Percentiles rank a stretch among this genome's conserved stretches.
Evolutionary conservation across 92 coral and sea anemone species (phyloP).

Genomic region (Plumapathes pennacea): DNA sequence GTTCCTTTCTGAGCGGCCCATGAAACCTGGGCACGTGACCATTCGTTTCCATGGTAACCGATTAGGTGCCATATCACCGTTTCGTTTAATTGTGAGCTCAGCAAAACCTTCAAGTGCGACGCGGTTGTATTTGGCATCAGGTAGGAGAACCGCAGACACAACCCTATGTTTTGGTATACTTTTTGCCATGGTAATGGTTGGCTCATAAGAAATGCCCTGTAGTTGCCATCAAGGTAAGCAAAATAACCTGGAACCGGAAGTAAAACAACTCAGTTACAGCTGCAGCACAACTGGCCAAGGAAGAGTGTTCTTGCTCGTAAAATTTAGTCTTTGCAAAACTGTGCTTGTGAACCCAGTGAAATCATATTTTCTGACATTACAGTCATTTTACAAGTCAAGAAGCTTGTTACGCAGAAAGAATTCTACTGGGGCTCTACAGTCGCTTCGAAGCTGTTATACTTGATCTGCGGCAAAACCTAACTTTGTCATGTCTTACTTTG

Average conservation of each 20-base stretch:
- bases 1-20: not conserved
- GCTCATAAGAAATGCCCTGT: slow-evolving; percentile 3
- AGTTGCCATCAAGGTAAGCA: slow-evolving; percentile 10
- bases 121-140: slow-evolving; percentile 7
- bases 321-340: too few relatives aligned
- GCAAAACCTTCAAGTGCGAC: slow-evolving; percentile 10
- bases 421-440: too few relatives aligned
- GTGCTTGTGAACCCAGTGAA: too few relatives aligned
- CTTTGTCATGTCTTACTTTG: too few relatives aligned
- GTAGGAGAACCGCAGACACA: slow-evolving; percentile 17
- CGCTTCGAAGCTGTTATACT: too few relatives aligned
- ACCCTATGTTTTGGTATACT: slow-evolving; percentile 10
- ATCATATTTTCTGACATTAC: too few relatives aligned
- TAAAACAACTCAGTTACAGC: too few relatives aligned
- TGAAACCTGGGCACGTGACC: slow-evolving; percentile 21
- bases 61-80: slow-evolving; percentile 3
- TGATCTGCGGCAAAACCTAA: too few relatives aligned
- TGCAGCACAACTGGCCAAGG: too few relatives aligned
- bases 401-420: too few relatives aligned
- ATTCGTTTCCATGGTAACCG: slow-evolving; percentile 13
- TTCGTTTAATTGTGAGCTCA: not conserved
- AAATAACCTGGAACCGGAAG: slow-evolving; percentile 2
- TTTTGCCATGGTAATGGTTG: slow-evolving; percentile 11
- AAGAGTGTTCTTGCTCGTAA: too few relatives aligned
- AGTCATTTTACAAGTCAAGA: too few relatives aligned